Conservation (phyloP, 2,113 vertebrate species). For the Rhineura floridana region DNA sequence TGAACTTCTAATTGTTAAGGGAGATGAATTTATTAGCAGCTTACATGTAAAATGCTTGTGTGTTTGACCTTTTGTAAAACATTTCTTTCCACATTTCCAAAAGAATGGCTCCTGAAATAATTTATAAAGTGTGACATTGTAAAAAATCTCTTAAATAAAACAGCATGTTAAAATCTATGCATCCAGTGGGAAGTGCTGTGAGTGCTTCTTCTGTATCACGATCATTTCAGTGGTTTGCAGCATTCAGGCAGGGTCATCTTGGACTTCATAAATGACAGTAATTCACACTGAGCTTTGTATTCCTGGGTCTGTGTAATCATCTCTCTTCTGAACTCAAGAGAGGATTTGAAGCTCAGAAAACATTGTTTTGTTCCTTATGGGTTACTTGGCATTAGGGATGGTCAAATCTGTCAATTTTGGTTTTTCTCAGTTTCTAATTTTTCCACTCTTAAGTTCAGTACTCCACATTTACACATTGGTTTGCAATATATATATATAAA, state of each 20-base stretch:
- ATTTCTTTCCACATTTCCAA: slow-evolving; percentile 53
- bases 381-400: neutral
- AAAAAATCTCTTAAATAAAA: slow-evolving; percentile 65
- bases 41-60: slow-evolving; percentile 66
- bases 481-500: no score
- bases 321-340: slow-evolving; percentile 28
- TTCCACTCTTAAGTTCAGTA: no score
- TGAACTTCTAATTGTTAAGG: slow-evolving; percentile 65
- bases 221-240: slow-evolving; percentile 54
- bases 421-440: no score
- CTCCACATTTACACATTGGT: no score
- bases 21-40: slow-evolving; percentile 63
- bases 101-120: slow-evolving; percentile 62
- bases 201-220: slow-evolving; percentile 54
- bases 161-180: slow-evolving; percentile 55
- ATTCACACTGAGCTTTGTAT: slow-evolving; percentile 51
- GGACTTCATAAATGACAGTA: slow-evolving; percentile 44
- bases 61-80: slow-evolving; percentile 71
- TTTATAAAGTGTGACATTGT: slow-evolving; percentile 56
- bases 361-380: slow-evolving; percentile 15
- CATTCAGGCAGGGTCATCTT: slow-evolving; percentile 49
- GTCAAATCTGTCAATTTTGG: no score
- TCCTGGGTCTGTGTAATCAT: slow-evolving; percentile 52
- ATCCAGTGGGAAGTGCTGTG: slow-evolving; percentile 61
- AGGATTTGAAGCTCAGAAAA: slow-evolving; percentile 25